Evolutionary conservation across 2,113 vertebrate genomes (phyloP).

Genomic region (Passerina amoena): DNA sequence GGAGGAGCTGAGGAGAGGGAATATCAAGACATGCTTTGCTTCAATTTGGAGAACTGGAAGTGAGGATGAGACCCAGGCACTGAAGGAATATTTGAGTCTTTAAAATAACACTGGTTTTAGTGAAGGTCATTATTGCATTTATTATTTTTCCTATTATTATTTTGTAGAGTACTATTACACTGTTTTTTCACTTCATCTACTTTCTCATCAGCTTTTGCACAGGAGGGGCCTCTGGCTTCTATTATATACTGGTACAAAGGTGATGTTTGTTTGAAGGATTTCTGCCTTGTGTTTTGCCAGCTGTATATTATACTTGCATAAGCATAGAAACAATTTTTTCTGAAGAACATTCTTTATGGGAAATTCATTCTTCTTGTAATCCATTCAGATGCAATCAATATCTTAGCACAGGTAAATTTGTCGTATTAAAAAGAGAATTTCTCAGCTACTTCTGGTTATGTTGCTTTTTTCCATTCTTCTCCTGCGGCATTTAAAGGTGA

Average conservation of each 20-base stretch:
- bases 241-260: not conserved
- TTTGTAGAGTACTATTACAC: not conserved
- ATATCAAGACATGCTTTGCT: not conserved
- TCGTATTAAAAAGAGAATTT: not conserved
- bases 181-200: not conserved
- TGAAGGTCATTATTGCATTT: not conserved
- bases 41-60: not conserved
- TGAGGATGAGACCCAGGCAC: no score
- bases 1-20: not conserved
- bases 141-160: not conserved
- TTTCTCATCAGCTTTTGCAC: not conserved
- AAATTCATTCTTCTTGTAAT: not conserved
- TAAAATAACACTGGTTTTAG: not conserved
- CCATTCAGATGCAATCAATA: not conserved
- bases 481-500: not conserved
- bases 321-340: not conserved
- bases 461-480: not conserved
- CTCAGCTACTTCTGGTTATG: not conserved
- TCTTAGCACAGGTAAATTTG: not conserved
- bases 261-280: not conserved
- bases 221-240: not conserved
- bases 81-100: not conserved
- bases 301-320: fast-evolving
- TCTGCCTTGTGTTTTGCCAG: not conserved
- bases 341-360: not conserved